Base-by-base conservation (phyloP, 2,113 vertebrate genomes). In the Tychaedon coryphoeus region DNA sequence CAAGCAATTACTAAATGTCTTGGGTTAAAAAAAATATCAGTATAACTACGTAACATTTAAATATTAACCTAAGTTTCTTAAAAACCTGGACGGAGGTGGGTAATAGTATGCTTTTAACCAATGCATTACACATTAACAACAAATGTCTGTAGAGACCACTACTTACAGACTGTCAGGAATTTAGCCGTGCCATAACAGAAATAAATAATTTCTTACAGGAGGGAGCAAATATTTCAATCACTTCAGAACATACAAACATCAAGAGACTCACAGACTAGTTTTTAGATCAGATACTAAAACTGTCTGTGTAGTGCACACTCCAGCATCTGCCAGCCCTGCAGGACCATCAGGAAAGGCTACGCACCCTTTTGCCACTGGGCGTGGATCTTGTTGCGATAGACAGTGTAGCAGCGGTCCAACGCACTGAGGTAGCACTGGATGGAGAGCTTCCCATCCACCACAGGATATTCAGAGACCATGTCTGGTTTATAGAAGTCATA, bases 401-500 rank as follows among this genome's bases (percentile, higher is more conserved):
- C 98, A 1, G 98, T 88, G 86, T 99, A 99, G 98, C 99, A 99
- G 95, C 97, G 98, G 96, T 99, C 99, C 92, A 99, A 94, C 2
- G 99, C 99, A 80, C 98, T 99, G 97, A 99, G 98, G 97, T 99
- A 99, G 97, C 99, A 99, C 95, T 99, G 98, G 61, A 99, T 99
- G 15, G 99, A 99, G 12, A 99, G 97, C 76, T 99, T 99, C 18
- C 99, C 99, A 43, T 99, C 99, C 50, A 99, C 99, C 29, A 99
- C 97, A 2, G 99, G 99, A 60, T 99, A 99, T 67, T 99, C 99
- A 1, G 99, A 99, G 66, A 99, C 97, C 98, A 99, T 98, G 85
- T 99, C 99, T 12, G 99, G 99, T 75, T 99, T 99, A 91, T 99
- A 99, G 92, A 99, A 99, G 97, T 99, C 99, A 65, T 99, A 99